phyloP scores from a whole-genome alignment of 2,797 vertebrate species.

The Nyctalus aviator region DNA sequence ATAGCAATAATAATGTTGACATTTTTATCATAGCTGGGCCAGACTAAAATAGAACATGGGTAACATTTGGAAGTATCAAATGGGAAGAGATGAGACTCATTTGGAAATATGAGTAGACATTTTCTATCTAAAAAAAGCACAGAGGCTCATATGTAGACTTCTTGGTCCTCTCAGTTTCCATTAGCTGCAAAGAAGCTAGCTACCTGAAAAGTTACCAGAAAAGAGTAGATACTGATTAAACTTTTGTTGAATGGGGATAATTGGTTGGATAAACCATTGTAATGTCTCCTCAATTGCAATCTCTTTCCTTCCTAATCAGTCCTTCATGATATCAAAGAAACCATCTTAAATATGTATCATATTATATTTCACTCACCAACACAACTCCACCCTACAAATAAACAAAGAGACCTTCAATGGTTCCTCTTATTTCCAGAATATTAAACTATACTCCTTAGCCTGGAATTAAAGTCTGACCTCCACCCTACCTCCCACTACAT shows the following conservation, averaged over 20 bases:
- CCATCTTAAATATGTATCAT: neutral
- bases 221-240: neutral
- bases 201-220: constrained; percentile 44
- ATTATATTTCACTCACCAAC: neutral
- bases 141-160: constrained; percentile 35
- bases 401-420: neutral
- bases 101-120: constrained; percentile 73
- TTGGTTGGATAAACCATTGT: neutral
- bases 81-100: constrained; percentile 61
- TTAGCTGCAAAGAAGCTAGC: constrained; percentile 24
- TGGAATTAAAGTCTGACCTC: neutral
- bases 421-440: neutral
- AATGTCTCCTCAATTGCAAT: neutral
- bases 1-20: constrained; percentile 50
- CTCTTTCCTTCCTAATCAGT: neutral
- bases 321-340: neutral
- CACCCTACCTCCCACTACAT: no score
- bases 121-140: constrained; percentile 77
- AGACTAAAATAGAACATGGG: constrained; percentile 70
- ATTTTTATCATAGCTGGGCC: constrained; percentile 63
- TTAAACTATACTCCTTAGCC: neutral
- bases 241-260: neutral
- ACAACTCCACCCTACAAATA: neutral
- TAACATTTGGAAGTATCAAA: constrained; percentile 57
- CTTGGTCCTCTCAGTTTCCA: constrained; percentile 59